phyloP scores from a whole-genome alignment of 2,797 vertebrate species.

The Cynopterus sphinx region DNA sequence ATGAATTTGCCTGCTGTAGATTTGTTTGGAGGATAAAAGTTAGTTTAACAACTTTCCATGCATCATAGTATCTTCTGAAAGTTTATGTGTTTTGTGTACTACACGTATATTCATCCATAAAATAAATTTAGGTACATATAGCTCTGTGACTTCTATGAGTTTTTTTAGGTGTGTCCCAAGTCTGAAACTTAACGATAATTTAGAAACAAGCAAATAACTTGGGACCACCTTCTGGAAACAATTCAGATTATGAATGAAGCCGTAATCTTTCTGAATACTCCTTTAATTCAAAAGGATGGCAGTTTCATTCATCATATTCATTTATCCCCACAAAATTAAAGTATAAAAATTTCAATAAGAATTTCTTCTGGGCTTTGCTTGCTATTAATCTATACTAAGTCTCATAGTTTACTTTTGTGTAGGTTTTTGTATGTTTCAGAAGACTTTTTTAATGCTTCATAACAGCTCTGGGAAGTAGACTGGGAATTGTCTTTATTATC shows the following conservation, averaged over 20 bases:
- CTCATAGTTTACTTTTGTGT: conserved; percentile 35
- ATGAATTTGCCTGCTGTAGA: neutral
- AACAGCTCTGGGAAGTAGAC: neutral
- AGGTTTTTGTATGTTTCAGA: neutral
- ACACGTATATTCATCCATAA: neutral
- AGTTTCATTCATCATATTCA: conserved; percentile 20
- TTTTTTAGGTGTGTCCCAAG: conserved; percentile 5
- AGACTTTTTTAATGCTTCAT: neutral
- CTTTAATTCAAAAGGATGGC: conserved; percentile 33
- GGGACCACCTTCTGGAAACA: neutral
- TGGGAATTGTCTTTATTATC: conserved; percentile 39
- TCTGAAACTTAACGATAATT: conserved; percentile 24
- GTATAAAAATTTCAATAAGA: neutral
- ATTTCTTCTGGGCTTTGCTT: conserved; percentile 48
- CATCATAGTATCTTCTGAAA: conserved; percentile 9
- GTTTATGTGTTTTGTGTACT: conserved; percentile 13
- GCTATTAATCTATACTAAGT: conserved; percentile 25
- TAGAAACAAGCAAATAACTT: conserved; percentile 16
- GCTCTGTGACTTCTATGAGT: conserved; percentile 26
- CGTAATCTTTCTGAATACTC: neutral
- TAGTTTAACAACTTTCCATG: neutral
- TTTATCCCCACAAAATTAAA: conserved; percentile 50
- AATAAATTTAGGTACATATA: conserved; percentile 13
- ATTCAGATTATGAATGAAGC: conserved; percentile 52
- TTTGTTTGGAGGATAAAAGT: neutral